phyloP scores from a whole-genome alignment of 2,113 vertebrate genomes.

The Ranitomeya imitator region DNA sequence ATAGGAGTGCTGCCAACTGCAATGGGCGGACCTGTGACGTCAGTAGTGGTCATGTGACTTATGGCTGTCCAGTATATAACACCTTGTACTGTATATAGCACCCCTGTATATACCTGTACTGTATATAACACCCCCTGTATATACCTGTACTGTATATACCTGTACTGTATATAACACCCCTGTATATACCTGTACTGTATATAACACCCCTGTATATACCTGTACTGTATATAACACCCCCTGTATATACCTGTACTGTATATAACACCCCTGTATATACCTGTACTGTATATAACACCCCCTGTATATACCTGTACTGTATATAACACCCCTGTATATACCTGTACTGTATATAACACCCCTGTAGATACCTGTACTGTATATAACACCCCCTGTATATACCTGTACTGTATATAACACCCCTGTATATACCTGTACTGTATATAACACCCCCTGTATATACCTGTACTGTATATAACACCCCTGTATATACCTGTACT shows the following conservation, averaged over 20 bases:
- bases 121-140: not conserved
- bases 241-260: no score
- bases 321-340: not conserved
- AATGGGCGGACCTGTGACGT: slow-evolving; percentile 38
- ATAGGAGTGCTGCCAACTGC: slow-evolving; percentile 53
- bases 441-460: not conserved
- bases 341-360: not conserved
- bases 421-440: not conserved
- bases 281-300: not conserved
- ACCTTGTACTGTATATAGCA: not conserved
- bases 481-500: not conserved
- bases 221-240: not conserved
- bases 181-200: not conserved
- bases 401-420: not conserved
- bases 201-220: not conserved
- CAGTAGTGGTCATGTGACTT: not conserved
- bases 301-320: not conserved
- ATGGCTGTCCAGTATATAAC: not conserved
- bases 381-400: not conserved
- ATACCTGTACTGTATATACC: not conserved
- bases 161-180: not conserved
- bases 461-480: not conserved
- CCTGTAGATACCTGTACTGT: not conserved
- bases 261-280: not conserved
- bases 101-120: not conserved